Evolutionary conservation across 1,140 invertebrate genomes (phyloP), one percentile per base, ranked within the genome.

Genomic region (Drosophila arizonae): DNA sequence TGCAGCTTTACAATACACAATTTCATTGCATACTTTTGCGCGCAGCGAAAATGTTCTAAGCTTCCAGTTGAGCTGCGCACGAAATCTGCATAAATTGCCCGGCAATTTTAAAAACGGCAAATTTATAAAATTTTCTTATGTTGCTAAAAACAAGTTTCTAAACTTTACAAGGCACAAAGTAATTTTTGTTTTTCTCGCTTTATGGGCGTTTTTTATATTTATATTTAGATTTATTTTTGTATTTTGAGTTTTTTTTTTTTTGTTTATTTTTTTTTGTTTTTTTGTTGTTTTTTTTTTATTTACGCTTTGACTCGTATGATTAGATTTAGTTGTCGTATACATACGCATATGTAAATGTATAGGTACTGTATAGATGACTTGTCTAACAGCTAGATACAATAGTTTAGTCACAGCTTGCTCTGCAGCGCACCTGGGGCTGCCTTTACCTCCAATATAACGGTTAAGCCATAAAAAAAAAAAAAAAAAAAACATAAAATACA

Each of bases 331-430:
- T 26, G 26, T 73, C 63, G 63, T 72, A 72, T 72, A 72, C 69
- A 71, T 46, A 66, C 51, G 10, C 36, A 39, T 39, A 13, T 39
- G 28, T 24, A 36, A 3, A 26, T 43, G 39, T 45, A 5, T 43
- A 56, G 54, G 55, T 52, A 64, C 52, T 65, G 26, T 55, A 65
- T 64, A 65, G 45, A 72, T 65, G 55, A 24, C 41, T 66, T 71
- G 21, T n/a, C 51, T 75, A 64, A 55, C n/a, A 48, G 28, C 65
- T 73, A 73, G 54, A 55, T 66, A 24, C 52, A 74, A 57, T 75
- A 75, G 67, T 81, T 82, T 81, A 81, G 81, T 77, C 79, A 81
- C 81, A 90, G 81, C 81, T 72, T 87, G 52, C 76, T 77, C 60
- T 69, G 72, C 77, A 73, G 76, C 71, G 63, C 57, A 74, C 65